Conservation (phyloP, 2,888 invertebrate genomes). For the Drosophila mulleri region DNA sequence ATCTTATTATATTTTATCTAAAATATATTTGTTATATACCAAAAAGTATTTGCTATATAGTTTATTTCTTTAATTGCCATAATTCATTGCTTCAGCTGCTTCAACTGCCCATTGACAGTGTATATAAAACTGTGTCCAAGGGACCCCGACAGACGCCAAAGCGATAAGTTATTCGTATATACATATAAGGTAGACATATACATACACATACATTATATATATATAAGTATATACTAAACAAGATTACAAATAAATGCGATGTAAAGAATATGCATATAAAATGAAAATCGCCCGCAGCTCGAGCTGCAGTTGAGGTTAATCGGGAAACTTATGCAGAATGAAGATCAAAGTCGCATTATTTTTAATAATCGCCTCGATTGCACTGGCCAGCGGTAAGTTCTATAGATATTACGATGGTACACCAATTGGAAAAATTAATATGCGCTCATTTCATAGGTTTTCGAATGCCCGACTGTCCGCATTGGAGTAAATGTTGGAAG, state of each 20-base stretch:
- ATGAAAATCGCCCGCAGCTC: neutral
- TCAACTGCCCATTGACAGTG: neutral
- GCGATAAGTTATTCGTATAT: slow-evolving; percentile 9
- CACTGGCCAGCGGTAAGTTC: slow-evolving; percentile 40
- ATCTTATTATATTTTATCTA: no score
- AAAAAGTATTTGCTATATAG: no score
- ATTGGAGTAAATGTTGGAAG: slow-evolving; percentile 42
- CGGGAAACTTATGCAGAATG: slow-evolving; percentile 26
- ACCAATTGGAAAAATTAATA: neutral
- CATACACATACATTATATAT: neutral
- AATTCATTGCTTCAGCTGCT: no score
- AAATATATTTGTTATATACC: no score
- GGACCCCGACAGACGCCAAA: neutral
- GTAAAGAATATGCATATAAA: slow-evolving; percentile 3
- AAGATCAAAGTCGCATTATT: slow-evolving; percentile 29
- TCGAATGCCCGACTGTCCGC: slow-evolving; percentile 45
- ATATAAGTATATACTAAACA: neutral
- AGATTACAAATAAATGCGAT: slow-evolving; percentile 13
- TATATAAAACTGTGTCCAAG: neutral
- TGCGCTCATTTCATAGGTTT: slow-evolving; percentile 19
- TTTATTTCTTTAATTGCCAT: neutral
- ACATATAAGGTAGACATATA: neutral
- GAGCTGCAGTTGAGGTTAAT: slow-evolving; percentile 32
- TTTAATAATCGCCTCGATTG: slow-evolving; percentile 16
- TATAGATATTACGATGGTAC: neutral